Evolutionary conservation across 2,888 invertebrate species (phyloP), one percentile per base, ranked within the genome.

Genomic region (Stenodera caucasica): DNA sequence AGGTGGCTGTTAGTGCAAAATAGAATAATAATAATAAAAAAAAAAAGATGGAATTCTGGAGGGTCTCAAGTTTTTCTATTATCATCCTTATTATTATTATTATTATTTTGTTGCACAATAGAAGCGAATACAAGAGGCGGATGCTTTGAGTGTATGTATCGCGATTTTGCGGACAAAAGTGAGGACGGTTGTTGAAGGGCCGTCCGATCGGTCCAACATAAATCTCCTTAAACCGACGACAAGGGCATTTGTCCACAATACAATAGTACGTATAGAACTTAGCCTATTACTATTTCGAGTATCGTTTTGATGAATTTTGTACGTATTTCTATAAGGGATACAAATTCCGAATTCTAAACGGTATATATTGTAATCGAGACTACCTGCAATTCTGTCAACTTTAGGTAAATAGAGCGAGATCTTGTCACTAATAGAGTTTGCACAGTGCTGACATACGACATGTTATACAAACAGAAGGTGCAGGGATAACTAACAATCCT

Each of bases 381-480:
- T 67, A 66, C 69, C 65, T 67, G 69, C 64, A 61, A 65, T 60
- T 56, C 63, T 59, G 65, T 62, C 65, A 61, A 56, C 53, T 60
- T 63, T 67, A 58, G 64, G 70, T 72, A 73, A 77, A 78, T 72
- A 75, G 69, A 72, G 71, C 71, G 70, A 76, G 75, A 77, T 78
- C 75, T 78, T 78, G 78, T 78, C 77, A 74, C 77, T 78, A 79
- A 79, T 79, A 78, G 77, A 79, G 78, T 79, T 79, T 78, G 77
- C 75, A 68, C 69, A 76, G 73, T 75, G 73, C 74, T 79, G 78
- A 78, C 78, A 78, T 77, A 73, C 76, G 78, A 78, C 78, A 78
- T 76, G 74, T 76, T 75, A 73, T 67, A 74, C 74, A 77, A 76
- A 76, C 74, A 75, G 53, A 54, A 35, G 50, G 55, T 65, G 57